Evolutionary conservation across 2,888 invertebrate species (phyloP).

Genomic region (Oxyteleia sp.): DNA sequence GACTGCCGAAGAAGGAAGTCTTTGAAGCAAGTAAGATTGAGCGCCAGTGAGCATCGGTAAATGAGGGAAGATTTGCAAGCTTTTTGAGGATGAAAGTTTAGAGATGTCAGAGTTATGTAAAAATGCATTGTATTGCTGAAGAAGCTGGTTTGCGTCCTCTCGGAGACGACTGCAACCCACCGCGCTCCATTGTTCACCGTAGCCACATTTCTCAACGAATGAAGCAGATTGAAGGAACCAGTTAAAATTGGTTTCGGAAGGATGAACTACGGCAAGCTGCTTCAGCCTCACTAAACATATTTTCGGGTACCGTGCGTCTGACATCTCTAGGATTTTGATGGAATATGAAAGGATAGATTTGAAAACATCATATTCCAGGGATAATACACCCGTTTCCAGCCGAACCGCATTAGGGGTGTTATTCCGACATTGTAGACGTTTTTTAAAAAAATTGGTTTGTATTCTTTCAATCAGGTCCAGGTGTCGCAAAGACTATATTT

Average conservation of each 20-base stretch:
- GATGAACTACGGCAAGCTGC: not conserved
- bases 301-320: not conserved
- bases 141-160: too few species aligned
- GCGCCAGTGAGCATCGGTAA: too few species aligned
- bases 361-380: not conserved
- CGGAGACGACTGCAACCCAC: too few species aligned
- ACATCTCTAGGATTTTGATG: not conserved
- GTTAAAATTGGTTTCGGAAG: not conserved
- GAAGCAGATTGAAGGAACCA: too few species aligned
- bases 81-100: too few species aligned
- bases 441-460: conserved; percentile 7
- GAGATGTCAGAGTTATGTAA: too few species aligned
- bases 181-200: too few species aligned
- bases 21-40: too few species aligned
- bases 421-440: not conserved
- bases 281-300: not conserved
- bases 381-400: conserved; percentile 3
- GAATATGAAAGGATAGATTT: not conserved
- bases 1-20: too few species aligned
- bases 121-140: too few species aligned
- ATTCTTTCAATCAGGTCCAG: not conserved
- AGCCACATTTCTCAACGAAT: too few species aligned
- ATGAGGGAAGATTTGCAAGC: too few species aligned
- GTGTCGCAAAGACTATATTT: conserved; percentile 3
- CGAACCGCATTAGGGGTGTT: conserved; percentile 21